Percentiles rank a stretch among this genome's conserved stretches.
These are phyloP conservation scores for Morpho achilles DNA, from an alignment of 2,888 invertebrate genomes.

Conservation along the genomic window DNA sequence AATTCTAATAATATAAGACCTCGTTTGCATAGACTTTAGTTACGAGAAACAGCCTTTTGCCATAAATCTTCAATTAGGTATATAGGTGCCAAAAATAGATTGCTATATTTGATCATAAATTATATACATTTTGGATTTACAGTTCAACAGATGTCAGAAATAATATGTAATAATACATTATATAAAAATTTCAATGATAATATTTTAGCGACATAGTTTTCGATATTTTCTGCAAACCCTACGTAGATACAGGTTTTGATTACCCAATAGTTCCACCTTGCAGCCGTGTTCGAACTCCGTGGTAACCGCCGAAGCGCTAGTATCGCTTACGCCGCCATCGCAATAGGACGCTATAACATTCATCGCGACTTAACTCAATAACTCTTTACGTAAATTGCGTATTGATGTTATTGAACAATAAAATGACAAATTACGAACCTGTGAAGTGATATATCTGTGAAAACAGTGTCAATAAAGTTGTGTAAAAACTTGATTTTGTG, in stretches of 20 bases:
- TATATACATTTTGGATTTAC: too few species aligned
- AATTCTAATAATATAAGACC: too few species aligned
- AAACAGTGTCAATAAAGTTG: conserved; percentile 41
- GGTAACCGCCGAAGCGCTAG: conserved; percentile 45
- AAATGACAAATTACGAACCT: conserved; percentile 33
- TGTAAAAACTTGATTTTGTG: conserved; percentile 38
- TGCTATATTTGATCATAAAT: too few species aligned
- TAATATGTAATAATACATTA: too few species aligned
- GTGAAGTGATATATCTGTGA: conserved; percentile 56
- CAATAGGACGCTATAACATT: conserved; percentile 29
- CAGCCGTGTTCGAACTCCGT: conserved; percentile 20
- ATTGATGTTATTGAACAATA: conserved; percentile 49
- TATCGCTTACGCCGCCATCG: conserved; percentile 43
- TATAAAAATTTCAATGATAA: background rate
- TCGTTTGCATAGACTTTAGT: too few species aligned
- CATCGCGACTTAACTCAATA: conserved; percentile 35
- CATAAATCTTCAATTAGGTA: too few species aligned
- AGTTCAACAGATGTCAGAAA: too few species aligned
- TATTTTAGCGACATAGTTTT: background rate
- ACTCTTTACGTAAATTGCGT: conserved; percentile 58
- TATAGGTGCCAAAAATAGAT: too few species aligned
- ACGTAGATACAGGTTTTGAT: conserved; percentile 20
- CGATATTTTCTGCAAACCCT: conserved; percentile 5
- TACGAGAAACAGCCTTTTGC: too few species aligned
- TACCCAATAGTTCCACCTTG: conserved; percentile 28